A percentile compares a stretch with the other conserved stretches of the same genome.
Evolutionary conservation across 2,888 invertebrate genomes (phyloP).

Genomic region (Artemia sinica): DNA sequence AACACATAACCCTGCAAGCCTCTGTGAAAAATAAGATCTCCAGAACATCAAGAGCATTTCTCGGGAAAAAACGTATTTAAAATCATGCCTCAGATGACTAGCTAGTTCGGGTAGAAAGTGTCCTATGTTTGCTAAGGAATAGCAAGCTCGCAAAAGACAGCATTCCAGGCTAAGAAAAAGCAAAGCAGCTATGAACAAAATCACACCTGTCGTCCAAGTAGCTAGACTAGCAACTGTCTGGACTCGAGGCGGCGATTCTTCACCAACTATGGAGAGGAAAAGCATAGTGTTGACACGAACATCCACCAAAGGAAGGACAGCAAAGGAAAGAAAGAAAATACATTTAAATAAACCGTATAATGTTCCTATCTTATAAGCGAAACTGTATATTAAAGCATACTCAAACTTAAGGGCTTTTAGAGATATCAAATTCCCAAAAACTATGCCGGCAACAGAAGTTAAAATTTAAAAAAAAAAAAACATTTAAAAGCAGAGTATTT

Average conservation of each 20-base stretch:
- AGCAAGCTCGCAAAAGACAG: too few relatives aligned
- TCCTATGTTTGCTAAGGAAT: too few relatives aligned
- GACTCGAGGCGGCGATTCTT: conserved; percentile 10
- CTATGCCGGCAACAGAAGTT: not conserved
- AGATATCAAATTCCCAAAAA: not conserved
- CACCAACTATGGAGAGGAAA: not conserved
- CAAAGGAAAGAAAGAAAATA: conserved; percentile 6
- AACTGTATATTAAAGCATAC: too few relatives aligned
- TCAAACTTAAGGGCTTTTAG: too few relatives aligned
- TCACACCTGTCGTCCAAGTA: conserved; percentile 10
- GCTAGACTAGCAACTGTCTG: conserved; percentile 14
- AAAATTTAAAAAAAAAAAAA: not conserved
- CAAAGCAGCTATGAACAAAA: not conserved
- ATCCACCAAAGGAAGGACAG: conserved; percentile 15
- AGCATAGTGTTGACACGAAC: not conserved
- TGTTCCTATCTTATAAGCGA: too few relatives aligned
- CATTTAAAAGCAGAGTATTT: not conserved
- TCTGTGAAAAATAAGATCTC: too few relatives aligned
- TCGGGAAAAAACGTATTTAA: too few relatives aligned
- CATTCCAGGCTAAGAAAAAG: too few relatives aligned
- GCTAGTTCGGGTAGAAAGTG: too few relatives aligned
- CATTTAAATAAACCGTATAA: not conserved
- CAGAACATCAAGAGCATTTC: too few relatives aligned
- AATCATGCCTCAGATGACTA: too few relatives aligned
- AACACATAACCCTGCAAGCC: too few relatives aligned